These are phyloP conservation scores for Florisuga fusca DNA, from an alignment of 2,797 vertebrate genomes.

Conservation along the genomic window DNA sequence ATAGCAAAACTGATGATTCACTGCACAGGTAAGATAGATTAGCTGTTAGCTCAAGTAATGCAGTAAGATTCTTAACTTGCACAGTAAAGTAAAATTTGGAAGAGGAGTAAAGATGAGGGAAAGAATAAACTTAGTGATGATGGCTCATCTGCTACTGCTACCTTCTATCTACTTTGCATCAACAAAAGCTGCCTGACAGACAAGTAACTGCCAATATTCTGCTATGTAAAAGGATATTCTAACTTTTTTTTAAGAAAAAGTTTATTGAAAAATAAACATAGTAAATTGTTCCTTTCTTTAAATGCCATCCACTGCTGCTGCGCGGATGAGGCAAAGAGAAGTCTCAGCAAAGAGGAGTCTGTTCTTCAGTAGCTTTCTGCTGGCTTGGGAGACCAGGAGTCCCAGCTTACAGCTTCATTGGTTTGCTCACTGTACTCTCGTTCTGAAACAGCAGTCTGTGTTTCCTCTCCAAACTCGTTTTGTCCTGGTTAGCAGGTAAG, in stretches of 20 bases:
- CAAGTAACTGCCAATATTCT: not conserved
- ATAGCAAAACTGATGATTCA: not conserved
- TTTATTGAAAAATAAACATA: not conserved
- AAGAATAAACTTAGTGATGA: not conserved
- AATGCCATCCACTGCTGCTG: fast-evolving
- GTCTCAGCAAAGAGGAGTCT: not conserved
- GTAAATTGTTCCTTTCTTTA: not conserved
- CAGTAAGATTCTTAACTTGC: not conserved
- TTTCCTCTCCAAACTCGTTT: not conserved
- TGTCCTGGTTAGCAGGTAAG: not conserved
- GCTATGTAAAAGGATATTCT: not conserved
- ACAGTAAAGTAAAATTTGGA: not conserved
- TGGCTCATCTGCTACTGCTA: not conserved
- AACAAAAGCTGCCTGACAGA: not conserved
- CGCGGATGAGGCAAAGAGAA: not conserved
- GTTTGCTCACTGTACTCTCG: not conserved
- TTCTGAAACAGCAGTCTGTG: not conserved
- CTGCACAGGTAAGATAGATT: not conserved
- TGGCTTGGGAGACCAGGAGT: not conserved
- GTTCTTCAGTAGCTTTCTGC: not conserved
- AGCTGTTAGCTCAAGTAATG: not conserved
- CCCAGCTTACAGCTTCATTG: not conserved
- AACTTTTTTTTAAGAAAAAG: not conserved
- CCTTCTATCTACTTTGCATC: not conserved
- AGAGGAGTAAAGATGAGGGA: not conserved